A percentile compares a stretch with the other conserved stretches of the same genome.
Conservation (phyloP, 2,113 vertebrate genomes). For the human region DNA sequence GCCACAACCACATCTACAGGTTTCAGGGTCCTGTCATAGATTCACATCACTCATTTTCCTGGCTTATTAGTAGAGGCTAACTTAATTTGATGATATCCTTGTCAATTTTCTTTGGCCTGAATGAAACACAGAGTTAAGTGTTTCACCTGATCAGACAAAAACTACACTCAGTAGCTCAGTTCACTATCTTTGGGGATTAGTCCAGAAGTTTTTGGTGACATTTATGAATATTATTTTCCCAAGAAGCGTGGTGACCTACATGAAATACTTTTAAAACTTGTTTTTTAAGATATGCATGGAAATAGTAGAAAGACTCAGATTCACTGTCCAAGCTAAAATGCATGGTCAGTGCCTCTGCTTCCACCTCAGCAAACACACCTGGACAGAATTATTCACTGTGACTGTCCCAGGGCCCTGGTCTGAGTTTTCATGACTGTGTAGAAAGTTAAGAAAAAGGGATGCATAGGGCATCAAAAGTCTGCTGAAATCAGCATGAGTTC, state of each 20-base stretch:
- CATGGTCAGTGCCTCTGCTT: no score
- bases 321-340: background rate
- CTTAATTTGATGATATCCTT: background rate
- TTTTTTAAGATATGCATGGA: background rate
- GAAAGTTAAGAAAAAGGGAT: background rate
- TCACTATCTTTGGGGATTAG: background rate
- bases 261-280: background rate
- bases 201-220: background rate
- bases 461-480: background rate
- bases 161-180: background rate
- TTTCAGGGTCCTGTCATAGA: background rate
- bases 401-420: background rate
- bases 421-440: background rate
- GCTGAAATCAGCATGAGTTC: background rate
- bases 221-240: background rate
- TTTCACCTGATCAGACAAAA: background rate
- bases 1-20: background rate
- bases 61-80: background rate
- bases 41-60: background rate
- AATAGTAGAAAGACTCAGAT: background rate
- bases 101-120: background rate
- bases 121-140: background rate
- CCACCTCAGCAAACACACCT: background rate
- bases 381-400: background rate
- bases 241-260: background rate